A percentile compares a stretch with the other conserved stretches of the same genome.
phyloP scores from a whole-genome alignment of 64 coral and sea anemone species.

The Montipora sp. region DNA sequence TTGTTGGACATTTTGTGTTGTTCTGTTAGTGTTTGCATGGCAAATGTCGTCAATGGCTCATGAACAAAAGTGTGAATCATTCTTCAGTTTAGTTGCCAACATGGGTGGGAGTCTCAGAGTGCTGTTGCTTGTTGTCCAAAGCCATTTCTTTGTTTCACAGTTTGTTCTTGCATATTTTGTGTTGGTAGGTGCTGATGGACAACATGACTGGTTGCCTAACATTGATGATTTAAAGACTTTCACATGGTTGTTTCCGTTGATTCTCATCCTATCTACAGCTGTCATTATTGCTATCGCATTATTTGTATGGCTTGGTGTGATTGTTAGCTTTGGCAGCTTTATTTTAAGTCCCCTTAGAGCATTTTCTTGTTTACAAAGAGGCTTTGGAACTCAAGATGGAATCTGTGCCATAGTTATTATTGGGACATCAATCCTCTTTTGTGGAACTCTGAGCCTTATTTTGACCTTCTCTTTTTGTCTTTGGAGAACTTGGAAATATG shows the following conservation, averaged over 20 bases:
- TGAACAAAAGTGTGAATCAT: conserved; percentile 69
- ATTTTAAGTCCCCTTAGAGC: conserved; percentile 61
- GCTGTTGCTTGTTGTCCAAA: conserved; percentile 76
- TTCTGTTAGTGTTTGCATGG: conserved; percentile 83
- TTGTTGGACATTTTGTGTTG: conserved; percentile 82
- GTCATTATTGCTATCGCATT: conserved; percentile 60
- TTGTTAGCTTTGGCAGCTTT: conserved; percentile 62
- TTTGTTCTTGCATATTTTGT: conserved; percentile 87
- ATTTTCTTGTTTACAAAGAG: conserved; percentile 46
- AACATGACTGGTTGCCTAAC: conserved; percentile 88
- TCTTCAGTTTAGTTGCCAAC: conserved; percentile 75
- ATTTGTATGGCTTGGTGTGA: conserved; percentile 85
- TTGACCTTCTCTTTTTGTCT: conserved; percentile 36
- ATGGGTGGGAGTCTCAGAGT: conserved; percentile 79
- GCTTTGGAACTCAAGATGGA: conserved; percentile 57
- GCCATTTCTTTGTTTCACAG: conserved; percentile 88
- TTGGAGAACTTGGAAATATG: conserved; percentile 42
- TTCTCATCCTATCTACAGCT: conserved; percentile 83
- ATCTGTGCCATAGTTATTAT: conserved; percentile 29
- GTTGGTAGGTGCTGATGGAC: conserved; percentile 59
- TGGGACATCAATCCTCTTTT: conserved; percentile 29
- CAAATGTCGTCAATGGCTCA: conserved; percentile 76
- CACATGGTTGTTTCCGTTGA: conserved; percentile 83
- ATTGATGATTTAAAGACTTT: conserved; percentile 88
- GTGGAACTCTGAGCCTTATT: conserved; percentile 57